A percentile compares a stretch with the other conserved stretches of the same genome.
phyloP scores from a whole-genome alignment of 2,888 invertebrate species.

The Dastarcus helophoroides region DNA sequence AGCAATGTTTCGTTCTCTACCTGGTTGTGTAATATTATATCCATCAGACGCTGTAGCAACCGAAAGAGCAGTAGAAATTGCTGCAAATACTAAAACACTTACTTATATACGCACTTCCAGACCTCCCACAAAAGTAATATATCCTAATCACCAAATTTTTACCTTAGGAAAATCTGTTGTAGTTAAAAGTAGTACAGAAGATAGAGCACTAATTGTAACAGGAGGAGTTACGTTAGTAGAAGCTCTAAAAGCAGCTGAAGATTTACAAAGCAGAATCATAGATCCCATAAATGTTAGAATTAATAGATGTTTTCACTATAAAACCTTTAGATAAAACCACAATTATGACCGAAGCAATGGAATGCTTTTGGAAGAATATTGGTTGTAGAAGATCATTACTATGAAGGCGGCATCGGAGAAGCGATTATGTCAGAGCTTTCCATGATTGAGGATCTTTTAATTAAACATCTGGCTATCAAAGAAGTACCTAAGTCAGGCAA shows the following conservation, averaged over 20 bases:
- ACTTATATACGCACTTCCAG: conserved; percentile 89
- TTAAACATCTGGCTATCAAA: conserved; percentile 64
- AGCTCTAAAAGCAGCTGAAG: conserved; percentile 66
- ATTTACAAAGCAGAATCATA: conserved; percentile 54
- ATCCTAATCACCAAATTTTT: conserved; percentile 66
- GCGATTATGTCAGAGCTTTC: conserved; percentile 74
- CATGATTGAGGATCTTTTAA: conserved; percentile 49
- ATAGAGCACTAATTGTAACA: conserved; percentile 72
- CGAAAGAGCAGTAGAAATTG: conserved; percentile 83
- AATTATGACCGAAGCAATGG: conserved; percentile 57
- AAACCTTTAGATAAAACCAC: conserved; percentile 77
- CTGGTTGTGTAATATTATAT: conserved; percentile 61
- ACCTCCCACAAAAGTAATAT: conserved; percentile 73
- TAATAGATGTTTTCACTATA: conserved; percentile 85
- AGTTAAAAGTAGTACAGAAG: conserved; percentile 55
- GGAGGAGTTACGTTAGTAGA: conserved; percentile 85
- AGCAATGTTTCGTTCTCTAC: conserved; percentile 81
- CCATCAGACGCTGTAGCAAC: conserved; percentile 81
- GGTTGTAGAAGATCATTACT: conserved; percentile 92
- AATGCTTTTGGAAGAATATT: conserved; percentile 65
- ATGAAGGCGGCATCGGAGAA: conserved; percentile 86
- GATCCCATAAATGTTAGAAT: no score
- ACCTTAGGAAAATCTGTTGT: conserved; percentile 61
- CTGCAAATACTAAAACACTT: conserved; percentile 82
- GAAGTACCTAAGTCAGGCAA: conserved; percentile 83